Evolutionary conservation across 2,113 vertebrate genomes (phyloP).

Genomic region (Glaucomys volans): DNA sequence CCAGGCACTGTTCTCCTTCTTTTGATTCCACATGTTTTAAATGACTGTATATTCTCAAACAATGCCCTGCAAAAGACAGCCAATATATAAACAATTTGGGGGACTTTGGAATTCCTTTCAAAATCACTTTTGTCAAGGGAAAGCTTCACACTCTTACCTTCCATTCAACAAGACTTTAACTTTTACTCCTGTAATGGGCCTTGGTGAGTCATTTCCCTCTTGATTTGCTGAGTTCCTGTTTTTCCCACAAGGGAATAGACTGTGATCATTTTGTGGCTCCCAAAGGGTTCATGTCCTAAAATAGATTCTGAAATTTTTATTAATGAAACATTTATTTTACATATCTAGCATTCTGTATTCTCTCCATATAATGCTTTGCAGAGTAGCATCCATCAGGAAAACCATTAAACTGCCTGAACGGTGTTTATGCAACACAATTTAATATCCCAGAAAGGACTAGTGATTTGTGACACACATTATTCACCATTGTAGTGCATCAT

Average conservation of each 20-base stretch:
- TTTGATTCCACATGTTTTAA: constrained; percentile 55
- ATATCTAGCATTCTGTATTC: constrained; percentile 33
- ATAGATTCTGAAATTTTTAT: constrained; percentile 40
- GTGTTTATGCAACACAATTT: constrained; percentile 14
- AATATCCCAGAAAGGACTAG: constrained; percentile 3
- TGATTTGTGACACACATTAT: constrained; percentile 30
- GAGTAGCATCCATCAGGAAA: constrained; percentile 9
- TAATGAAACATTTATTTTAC: constrained; percentile 64
- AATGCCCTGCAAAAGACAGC: constrained; percentile 43
- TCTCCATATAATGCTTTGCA: background rate
- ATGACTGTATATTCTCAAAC: background rate
- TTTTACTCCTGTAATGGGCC: background rate
- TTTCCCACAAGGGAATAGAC: background rate
- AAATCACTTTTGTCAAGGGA: constrained; percentile 33
- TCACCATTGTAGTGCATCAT: background rate
- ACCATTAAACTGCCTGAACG: background rate
- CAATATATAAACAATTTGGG: background rate
- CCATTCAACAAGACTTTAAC: background rate
- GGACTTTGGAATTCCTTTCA: constrained; percentile 1
- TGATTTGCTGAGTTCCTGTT: background rate
- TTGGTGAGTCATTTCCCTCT: constrained; percentile 7
- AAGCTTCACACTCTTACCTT: constrained; percentile 8
- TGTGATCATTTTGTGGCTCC: constrained; percentile 36
- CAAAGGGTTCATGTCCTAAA: constrained; percentile 34
- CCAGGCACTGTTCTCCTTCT: background rate